phyloP scores from a whole-genome alignment of 2,888 invertebrate genomes.

The Myopa testacea region DNA sequence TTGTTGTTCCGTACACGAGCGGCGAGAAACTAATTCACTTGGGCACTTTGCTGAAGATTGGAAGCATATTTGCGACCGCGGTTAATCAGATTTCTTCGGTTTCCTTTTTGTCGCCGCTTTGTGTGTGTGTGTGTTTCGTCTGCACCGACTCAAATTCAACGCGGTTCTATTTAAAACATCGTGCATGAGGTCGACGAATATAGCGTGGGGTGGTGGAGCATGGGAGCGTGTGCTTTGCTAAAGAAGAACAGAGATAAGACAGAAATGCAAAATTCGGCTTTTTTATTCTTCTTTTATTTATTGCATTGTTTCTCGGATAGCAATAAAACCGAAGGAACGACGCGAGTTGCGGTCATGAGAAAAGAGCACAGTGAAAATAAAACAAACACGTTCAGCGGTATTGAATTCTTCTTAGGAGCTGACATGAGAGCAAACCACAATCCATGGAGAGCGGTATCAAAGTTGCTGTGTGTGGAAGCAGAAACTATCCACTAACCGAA shows the following conservation, averaged over 20 bases:
- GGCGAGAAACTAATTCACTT: constrained; percentile 56
- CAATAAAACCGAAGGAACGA: too few species aligned
- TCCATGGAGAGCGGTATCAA: too few species aligned
- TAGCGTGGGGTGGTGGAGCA: background rate
- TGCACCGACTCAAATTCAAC: constrained; percentile 13
- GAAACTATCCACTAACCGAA: too few species aligned
- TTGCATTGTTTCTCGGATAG: background rate
- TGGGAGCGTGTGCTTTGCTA: constrained; percentile 1
- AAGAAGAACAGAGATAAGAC: constrained; percentile 17
- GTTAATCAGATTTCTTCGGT: constrained; percentile 5
- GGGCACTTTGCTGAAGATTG: constrained; percentile 44
- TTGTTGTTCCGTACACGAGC: constrained; percentile 57
- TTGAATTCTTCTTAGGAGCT: too few species aligned
- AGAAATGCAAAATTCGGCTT: background rate
- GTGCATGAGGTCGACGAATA: background rate
- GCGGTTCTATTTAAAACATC: constrained; percentile 32
- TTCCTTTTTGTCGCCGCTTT: constrained; percentile 2
- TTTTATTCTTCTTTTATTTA: background rate
- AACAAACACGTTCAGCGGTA: too few species aligned
- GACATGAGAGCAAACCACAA: too few species aligned
- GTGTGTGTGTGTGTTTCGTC: constrained; percentile 14
- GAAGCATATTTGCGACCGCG: constrained; percentile 2
- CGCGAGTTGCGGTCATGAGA: too few species aligned
- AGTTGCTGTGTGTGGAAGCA: too few species aligned
- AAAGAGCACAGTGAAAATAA: too few species aligned